Evolutionary conservation across 30 jellyfish, hydroid and myxozoan species (phyloP).

Genomic region (Aurelia sp.): DNA sequence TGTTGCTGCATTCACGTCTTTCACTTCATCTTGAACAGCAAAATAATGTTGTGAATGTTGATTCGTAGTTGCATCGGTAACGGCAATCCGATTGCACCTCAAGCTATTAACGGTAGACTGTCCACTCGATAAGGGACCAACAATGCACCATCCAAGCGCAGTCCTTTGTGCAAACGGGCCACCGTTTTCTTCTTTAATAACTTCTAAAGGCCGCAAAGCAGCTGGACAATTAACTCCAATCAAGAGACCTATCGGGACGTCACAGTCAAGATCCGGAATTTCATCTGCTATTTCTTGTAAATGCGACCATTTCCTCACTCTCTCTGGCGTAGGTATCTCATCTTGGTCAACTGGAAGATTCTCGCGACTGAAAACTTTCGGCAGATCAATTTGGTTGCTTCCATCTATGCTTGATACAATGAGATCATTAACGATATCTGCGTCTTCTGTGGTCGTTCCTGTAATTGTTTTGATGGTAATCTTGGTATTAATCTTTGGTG

Average conservation of each 20-base stretch:
- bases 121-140: no score
- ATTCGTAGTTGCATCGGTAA: no score
- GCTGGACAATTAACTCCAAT: constrained; percentile 35
- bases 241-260: constrained; percentile 24
- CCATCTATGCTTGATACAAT: not conserved
- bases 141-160: no score
- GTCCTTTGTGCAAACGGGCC: no score
- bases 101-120: no score
- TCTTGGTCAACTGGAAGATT: constrained; percentile 43
- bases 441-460: not conserved
- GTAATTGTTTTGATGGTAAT: not conserved
- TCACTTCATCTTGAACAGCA: no score
- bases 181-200: constrained; percentile 31
- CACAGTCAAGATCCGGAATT: constrained; percentile 44
- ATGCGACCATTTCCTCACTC: constrained; percentile 1
- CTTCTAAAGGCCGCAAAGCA: constrained; percentile 41
- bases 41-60: no score
- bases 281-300: constrained; percentile 37
- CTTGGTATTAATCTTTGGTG: no score
- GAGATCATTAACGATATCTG: no score
- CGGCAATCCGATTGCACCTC: no score
- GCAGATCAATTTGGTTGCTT: constrained; percentile 45
- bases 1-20: no score
- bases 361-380: constrained; percentile 50
- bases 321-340: not conserved